Evolutionary conservation across 1,140 invertebrate genomes (phyloP).

Genomic region (Drosophila elegans): DNA sequence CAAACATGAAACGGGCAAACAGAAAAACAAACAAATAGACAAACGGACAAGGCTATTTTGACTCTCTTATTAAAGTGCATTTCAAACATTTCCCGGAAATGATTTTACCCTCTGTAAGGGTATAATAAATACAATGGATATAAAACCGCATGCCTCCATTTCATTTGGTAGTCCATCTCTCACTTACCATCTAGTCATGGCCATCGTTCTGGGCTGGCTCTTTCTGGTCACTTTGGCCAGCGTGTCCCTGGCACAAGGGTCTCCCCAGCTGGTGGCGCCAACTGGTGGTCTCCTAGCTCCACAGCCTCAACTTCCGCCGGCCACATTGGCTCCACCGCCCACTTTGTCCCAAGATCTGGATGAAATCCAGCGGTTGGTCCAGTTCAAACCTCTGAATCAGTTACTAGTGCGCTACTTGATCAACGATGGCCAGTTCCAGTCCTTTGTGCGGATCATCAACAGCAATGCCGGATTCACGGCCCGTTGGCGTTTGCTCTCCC

Average conservation of each 20-base stretch:
- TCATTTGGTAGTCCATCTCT: constrained; percentile 8
- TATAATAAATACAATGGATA: constrained; percentile 15
- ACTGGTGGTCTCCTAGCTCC: neutral
- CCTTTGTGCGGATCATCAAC: constrained; percentile 68
- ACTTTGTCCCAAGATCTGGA: constrained; percentile 68
- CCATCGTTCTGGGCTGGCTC: constrained; percentile 20
- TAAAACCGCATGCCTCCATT: constrained; percentile 23
- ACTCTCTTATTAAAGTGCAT: no score
- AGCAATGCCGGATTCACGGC: constrained; percentile 58
- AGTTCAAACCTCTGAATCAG: constrained; percentile 63
- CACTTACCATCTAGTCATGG: constrained; percentile 15
- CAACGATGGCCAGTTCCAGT: constrained; percentile 77
- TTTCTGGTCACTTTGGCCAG: constrained; percentile 34
- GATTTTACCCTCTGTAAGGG: no score
- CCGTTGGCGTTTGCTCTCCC: constrained; percentile 62
- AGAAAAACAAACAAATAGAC: no score
- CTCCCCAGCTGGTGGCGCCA: neutral
- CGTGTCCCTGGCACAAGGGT: constrained; percentile 11
- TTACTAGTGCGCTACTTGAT: constrained; percentile 68
- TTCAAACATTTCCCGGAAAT: no score
- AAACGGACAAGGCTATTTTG: no score
- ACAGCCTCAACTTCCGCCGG: neutral
- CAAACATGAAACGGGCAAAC: no score
- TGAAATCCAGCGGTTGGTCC: constrained; percentile 59
- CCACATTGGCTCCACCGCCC: constrained; percentile 36